Base-by-base conservation (phyloP, 2,797 vertebrate genomes). In the Leptoclinus maculatus region DNA sequence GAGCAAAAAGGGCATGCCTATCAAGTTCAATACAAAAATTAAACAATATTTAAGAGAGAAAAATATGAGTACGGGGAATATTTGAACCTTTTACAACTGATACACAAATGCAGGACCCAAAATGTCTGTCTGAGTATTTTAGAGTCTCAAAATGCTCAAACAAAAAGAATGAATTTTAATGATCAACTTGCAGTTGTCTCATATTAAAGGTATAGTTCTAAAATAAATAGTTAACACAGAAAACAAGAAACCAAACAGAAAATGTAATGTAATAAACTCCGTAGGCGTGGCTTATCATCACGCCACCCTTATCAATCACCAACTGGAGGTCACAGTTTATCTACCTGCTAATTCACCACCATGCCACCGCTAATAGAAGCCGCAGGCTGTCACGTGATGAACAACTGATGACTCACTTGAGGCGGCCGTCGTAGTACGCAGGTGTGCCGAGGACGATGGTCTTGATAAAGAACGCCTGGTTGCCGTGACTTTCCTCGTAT, bases 401-500 rank as follows among this genome's bases (percentile, higher is more conserved):
- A 23, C 67, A 29, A 71, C 36, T 13, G 45, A 82, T 77, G 56
- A 85, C 97, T 98, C 91, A 99, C 98, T 99, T 99, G 76, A 99
- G 94, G 87, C 98, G 97, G 62, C 98, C 98, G 49, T 99, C 98
- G 13, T 98, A 99, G 93, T 99, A 99, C 0, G 98, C 98, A 1
- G 98, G 98, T n/a, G 98, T 99, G 86, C 98, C 98, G 38, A 99
- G 94, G 78, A 99, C 98, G 58, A 99, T 99, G 2, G 98, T 99
- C 94, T 99, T 99, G 88, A 99, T 99, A 91, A 99, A 99, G 94
- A 99, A 99, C 6, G 98, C 97, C 94, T 99, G 98, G 92, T 98
- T 99, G 83, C 96, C 96, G 76, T 99, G 98, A 93, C 94, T 99
- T 89, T 99, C 98, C 91, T 99, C 98, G 0, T 98, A 99, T 66